Evolutionary conservation across 2,113 vertebrate species (phyloP).

Genomic region (Microtus ochrogaster): DNA sequence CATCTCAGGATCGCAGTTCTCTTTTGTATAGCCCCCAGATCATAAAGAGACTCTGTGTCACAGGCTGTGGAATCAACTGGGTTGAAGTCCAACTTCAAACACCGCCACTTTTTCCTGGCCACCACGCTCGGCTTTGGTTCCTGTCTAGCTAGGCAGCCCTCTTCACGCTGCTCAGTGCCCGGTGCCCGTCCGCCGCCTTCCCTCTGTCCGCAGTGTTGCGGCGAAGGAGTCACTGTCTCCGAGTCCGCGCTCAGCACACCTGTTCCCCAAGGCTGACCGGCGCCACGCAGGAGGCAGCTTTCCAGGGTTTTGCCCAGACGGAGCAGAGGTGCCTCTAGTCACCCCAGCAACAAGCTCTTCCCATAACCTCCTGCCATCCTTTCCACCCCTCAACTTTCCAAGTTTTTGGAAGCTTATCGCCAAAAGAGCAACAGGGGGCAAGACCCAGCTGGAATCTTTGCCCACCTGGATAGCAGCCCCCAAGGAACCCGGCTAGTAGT

Average conservation of each 20-base stretch:
- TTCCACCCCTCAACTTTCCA: slow-evolving; percentile 60
- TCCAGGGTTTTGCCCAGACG: not conserved
- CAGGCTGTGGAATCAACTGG: not conserved
- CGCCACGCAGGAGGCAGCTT: not conserved
- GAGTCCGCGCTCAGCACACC: not conserved
- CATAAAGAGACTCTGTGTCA: not conserved
- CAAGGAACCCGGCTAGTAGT: not conserved
- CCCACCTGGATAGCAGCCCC: not conserved
- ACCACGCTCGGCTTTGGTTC: not conserved
- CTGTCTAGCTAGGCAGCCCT: not conserved
- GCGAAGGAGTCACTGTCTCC: not conserved
- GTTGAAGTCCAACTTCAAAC: slow-evolving; percentile 1
- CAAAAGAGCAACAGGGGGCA: slow-evolving; percentile 63
- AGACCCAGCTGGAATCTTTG: not conserved
- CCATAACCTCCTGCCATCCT: not conserved
- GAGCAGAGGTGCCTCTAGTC: not conserved
- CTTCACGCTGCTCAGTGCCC: not conserved
- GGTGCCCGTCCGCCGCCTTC: not conserved
- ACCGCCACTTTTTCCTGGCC: not conserved
- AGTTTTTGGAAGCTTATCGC: slow-evolving; percentile 69
- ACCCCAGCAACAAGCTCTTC: slow-evolving; percentile 32
- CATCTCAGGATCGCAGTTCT: not conserved
- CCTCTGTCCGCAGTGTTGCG: not conserved
- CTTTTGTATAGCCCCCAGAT: not conserved
- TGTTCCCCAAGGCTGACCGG: not conserved